These are phyloP conservation scores for Spilarctia lutea DNA, from an alignment of 2,888 invertebrate species.

Conservation along the genomic window DNA sequence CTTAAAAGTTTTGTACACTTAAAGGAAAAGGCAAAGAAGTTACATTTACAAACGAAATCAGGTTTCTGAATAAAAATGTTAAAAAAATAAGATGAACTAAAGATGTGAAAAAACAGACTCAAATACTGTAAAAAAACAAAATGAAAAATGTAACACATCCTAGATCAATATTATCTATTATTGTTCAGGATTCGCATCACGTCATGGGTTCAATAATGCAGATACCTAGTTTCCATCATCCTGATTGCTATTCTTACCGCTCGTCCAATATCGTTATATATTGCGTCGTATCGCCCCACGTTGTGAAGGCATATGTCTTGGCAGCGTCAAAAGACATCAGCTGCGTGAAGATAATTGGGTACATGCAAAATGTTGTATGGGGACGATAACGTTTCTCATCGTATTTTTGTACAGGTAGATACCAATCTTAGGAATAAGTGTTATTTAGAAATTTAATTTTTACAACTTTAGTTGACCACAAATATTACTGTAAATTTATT, in stretches of 20 bases:
- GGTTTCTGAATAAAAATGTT: neutral
- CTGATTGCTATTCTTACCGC: slow-evolving; percentile 74
- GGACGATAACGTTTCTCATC: too few relatives aligned
- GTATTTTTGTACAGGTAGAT: neutral
- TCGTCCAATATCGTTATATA: slow-evolving; percentile 66
- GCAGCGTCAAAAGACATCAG: slow-evolving; percentile 50
- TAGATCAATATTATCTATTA: slow-evolving; percentile 46
- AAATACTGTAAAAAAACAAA: slow-evolving; percentile 3
- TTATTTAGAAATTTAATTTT: too few relatives aligned
- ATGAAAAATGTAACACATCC: slow-evolving; percentile 5
- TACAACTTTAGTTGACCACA: too few relatives aligned
- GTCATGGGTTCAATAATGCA: slow-evolving; percentile 63
- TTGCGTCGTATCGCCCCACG: slow-evolving; percentile 52
- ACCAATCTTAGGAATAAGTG: neutral
- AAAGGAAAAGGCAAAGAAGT: neutral
- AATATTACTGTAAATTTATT: too few relatives aligned
- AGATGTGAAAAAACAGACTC: neutral
- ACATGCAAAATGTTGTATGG: slow-evolving; percentile 17
- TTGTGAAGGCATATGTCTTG: slow-evolving; percentile 54
- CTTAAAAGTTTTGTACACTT: neutral
- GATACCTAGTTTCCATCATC: slow-evolving; percentile 57
- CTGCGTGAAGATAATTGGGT: slow-evolving; percentile 44
- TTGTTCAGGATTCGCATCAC: slow-evolving; percentile 58
- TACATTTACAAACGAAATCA: neutral
- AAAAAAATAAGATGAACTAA: neutral